Percentiles rank a stretch among this genome's conserved stretches.
Conservation (phyloP, 2,113 vertebrate species). For the Falco punctatus region DNA sequence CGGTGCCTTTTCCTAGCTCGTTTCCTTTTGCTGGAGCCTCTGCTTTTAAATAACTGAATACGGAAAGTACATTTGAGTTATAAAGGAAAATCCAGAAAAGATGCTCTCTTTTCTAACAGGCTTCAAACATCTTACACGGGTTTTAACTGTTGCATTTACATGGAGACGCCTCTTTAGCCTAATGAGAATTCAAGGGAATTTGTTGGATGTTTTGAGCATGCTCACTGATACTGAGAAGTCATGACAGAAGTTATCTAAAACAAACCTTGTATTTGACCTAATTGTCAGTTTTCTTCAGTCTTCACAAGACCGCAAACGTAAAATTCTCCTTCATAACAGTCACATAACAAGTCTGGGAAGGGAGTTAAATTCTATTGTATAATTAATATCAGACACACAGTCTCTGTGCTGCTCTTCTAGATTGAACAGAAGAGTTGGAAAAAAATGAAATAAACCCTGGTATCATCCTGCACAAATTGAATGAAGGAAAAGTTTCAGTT, state of each 20-base stretch:
- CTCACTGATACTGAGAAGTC: not conserved
- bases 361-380: not conserved
- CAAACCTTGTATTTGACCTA: not conserved
- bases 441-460: not conserved
- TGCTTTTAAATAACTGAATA: not conserved
- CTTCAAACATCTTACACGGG: not conserved
- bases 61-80: not conserved
- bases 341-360: not conserved
- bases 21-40: not conserved
- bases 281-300: not conserved
- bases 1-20: not conserved
- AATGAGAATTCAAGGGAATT: not conserved
- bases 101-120: not conserved
- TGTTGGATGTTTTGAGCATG: not conserved
- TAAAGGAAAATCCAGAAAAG: constrained; percentile 4
- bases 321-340: not conserved
- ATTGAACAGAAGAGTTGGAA: not conserved
- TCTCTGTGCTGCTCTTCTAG: not conserved
- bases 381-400: not conserved
- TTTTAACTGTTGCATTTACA: not conserved
- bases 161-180: not conserved
- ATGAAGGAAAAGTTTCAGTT: not conserved
- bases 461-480: not conserved
- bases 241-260: not conserved
- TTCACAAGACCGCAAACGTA: not conserved